These are phyloP conservation scores for Orientallactaga bullata DNA, from an alignment of 2,113 vertebrate species.

Conservation along the genomic window DNA sequence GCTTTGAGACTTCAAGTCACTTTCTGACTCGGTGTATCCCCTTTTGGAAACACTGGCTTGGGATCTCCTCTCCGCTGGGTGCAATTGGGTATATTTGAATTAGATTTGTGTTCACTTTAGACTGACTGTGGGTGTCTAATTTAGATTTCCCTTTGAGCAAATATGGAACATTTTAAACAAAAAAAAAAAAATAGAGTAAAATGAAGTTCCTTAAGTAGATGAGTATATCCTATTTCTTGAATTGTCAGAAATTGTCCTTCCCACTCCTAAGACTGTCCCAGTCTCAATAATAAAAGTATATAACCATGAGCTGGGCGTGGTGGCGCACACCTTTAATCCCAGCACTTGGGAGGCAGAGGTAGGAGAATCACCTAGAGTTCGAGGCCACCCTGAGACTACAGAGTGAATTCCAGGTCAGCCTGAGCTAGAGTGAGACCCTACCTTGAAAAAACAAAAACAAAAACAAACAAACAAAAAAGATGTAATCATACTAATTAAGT, in stretches of 20 bases:
- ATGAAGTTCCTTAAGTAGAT: background rate
- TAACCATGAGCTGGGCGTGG: too few relatives aligned
- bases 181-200: background rate
- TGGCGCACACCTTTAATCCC: too few relatives aligned
- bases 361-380: too few relatives aligned
- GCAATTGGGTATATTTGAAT: background rate
- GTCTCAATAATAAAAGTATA: conserved; percentile 26
- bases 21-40: background rate
- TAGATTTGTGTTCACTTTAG: background rate
- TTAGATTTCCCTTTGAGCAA: conserved; percentile 21
- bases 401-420: too few relatives aligned
- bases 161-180: conserved; percentile 27
- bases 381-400: too few relatives aligned
- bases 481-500: too few relatives aligned
- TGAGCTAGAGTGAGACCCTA: too few relatives aligned
- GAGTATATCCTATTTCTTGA: background rate
- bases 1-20: background rate
- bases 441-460: too few relatives aligned
- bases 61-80: background rate
- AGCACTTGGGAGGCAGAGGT: too few relatives aligned
- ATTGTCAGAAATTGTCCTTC: background rate
- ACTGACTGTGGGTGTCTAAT: background rate
- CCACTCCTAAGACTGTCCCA: background rate
- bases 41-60: background rate
- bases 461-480: too few relatives aligned